Percentiles rank a stretch among this genome's conserved stretches.
Evolutionary conservation across 2,113 vertebrate species (phyloP).

Genomic region (Jaculus jaculus): DNA sequence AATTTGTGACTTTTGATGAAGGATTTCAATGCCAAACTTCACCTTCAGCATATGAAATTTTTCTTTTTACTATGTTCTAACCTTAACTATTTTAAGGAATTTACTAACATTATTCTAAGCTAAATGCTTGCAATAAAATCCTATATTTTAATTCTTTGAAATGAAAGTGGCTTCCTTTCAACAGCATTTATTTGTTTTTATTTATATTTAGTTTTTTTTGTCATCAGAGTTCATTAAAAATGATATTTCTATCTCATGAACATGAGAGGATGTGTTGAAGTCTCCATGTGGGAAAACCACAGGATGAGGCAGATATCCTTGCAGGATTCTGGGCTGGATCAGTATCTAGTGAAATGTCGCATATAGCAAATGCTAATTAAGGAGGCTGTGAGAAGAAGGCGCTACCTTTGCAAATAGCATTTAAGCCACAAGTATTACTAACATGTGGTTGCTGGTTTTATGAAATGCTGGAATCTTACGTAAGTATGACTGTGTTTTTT

Average conservation of each 20-base stretch:
- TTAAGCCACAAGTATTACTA: conserved; percentile 55
- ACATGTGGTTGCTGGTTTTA: neutral
- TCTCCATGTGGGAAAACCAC: conserved; percentile 8
- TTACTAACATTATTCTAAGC: neutral
- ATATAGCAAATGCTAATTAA: conserved; percentile 63
- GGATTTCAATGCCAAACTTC: conserved; percentile 35
- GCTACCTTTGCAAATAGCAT: conserved; percentile 54
- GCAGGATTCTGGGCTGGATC: neutral
- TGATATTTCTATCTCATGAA: conserved; percentile 50
- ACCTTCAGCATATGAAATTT: neutral
- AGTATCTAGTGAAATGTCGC: conserved; percentile 22
- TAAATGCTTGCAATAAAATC: conserved; percentile 16
- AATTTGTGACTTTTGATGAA: conserved; percentile 4
- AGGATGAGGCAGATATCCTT: neutral
- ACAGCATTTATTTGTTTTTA: conserved; percentile 21
- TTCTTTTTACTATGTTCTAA: neutral
- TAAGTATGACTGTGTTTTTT: conserved; percentile 42
- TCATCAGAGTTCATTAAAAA: conserved; percentile 53
- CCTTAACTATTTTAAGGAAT: conserved; percentile 27
- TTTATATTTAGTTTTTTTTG: conserved; percentile 45
- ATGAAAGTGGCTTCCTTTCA: neutral
- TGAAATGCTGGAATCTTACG: conserved; percentile 58
- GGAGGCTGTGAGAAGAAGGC: neutral
- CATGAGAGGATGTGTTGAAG: conserved; percentile 60
- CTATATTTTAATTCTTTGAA: conserved; percentile 20